A percentile compares a stretch with the other conserved stretches of the same genome.
Evolutionary conservation across 30 jellyfish, hydroid and myxozoan species (phyloP).

Genomic region (Haliclystus octoradiatus): DNA sequence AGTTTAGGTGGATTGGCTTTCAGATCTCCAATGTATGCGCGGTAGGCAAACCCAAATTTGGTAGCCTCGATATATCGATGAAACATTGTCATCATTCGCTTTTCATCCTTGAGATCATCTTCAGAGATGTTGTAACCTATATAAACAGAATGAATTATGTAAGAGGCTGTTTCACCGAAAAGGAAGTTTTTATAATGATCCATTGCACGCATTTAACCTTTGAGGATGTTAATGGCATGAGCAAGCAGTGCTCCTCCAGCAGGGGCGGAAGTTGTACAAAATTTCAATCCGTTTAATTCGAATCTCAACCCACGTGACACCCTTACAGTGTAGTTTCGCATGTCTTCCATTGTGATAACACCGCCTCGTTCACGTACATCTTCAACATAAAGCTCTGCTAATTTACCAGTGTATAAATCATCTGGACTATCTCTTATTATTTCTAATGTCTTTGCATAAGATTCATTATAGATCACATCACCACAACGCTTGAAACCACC

Average conservation of each 20-base stretch:
- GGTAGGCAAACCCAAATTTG: slow-evolving; percentile 63
- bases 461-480: slow-evolving; percentile 8
- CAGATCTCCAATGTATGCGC: slow-evolving; percentile 70
- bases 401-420: slow-evolving; percentile 40
- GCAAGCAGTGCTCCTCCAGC: slow-evolving; percentile 63
- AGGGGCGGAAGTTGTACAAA: slow-evolving; percentile 60
- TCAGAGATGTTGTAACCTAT: slow-evolving; percentile 45
- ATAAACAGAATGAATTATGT: background rate
- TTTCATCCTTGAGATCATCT: slow-evolving; percentile 15
- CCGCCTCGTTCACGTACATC: slow-evolving; percentile 54
- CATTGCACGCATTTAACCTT: slow-evolving; percentile 19
- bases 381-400: slow-evolving; percentile 31
- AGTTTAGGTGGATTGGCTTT: slow-evolving; percentile 13
- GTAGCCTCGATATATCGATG: slow-evolving; percentile 56
- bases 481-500: too few relatives aligned
- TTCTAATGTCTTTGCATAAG: slow-evolving; percentile 29
- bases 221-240: slow-evolving; percentile 32
- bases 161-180: too few relatives aligned
- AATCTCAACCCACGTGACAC: slow-evolving; percentile 16
- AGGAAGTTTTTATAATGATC: background rate
- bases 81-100: slow-evolving; percentile 15
- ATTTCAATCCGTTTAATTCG: slow-evolving; percentile 9
- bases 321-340: slow-evolving; percentile 32
- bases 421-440: slow-evolving; percentile 42
- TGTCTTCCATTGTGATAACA: slow-evolving; percentile 36